Evolutionary conservation across 2,888 invertebrate genomes (phyloP).

Genomic region (Luperina nickerlii): DNA sequence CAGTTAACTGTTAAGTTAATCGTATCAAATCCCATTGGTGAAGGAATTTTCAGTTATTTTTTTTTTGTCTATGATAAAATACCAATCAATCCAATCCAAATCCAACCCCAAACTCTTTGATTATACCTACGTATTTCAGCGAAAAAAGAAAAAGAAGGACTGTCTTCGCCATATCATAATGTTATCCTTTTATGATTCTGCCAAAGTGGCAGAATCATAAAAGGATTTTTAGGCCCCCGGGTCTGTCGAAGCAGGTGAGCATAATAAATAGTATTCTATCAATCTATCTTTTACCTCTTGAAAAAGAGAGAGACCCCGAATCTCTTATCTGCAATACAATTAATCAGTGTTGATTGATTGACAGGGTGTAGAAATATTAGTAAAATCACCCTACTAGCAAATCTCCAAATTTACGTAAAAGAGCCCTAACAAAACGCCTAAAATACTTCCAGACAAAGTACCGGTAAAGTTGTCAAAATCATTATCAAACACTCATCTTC

Average conservation of each 20-base stretch:
- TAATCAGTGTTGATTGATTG: background rate
- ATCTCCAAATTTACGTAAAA: conserved; percentile 10
- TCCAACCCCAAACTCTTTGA: too few species aligned
- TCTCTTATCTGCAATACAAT: background rate
- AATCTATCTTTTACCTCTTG: background rate
- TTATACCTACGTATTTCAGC: too few species aligned
- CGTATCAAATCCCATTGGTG: too few species aligned
- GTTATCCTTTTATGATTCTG: too few species aligned
- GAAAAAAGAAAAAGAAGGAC: too few species aligned
- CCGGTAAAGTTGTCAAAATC: conserved; percentile 47
- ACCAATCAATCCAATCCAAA: too few species aligned
- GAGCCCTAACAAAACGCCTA: conserved; percentile 13
- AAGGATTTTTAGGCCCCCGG: too few species aligned
- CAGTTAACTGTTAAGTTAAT: too few species aligned
- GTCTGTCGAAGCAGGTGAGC: background rate
- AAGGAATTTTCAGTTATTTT: too few species aligned
- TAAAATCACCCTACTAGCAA: background rate
- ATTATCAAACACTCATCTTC: conserved; percentile 50
- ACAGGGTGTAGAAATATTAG: background rate
- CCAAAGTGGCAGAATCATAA: too few species aligned
- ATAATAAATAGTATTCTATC: background rate
- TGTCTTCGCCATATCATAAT: too few species aligned
- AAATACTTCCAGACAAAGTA: conserved; percentile 32
- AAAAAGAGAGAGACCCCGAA: background rate
- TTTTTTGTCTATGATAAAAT: too few species aligned